Base-by-base conservation (phyloP, 2,797 vertebrate genomes). In the Megalops cyprinoides region DNA sequence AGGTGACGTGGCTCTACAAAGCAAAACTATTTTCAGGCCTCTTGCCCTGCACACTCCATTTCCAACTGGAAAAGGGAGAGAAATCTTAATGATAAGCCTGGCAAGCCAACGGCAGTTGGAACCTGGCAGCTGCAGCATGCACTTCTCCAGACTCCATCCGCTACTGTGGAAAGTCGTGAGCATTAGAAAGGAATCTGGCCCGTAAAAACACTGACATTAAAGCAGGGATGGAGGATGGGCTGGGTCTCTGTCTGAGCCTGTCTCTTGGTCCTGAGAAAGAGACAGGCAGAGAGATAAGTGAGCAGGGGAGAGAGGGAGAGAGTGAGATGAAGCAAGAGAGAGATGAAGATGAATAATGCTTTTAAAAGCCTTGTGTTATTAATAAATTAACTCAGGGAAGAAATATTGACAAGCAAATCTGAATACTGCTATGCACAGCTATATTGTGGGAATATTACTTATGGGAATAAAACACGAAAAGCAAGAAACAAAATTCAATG, bases 101-200 rank as follows among this genome's bases (percentile, higher is more conserved):
- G 37, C 37, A 67, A 71, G 67, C 67, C 67, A 71, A 71, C 39
- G 67, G 2, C 67, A 71, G 25, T 71, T n/a, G 67, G n/a, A 71
- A 23, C 10, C 67, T 71, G 67, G 67, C 67, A 71, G 67, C 37
- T 44, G 39, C 67, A 42, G 18, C n/a, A 23, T 71, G 67, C 67
- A n/a, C 44, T 44, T 71, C 67, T 71, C 67, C 67, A 71, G 67
- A 71, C 67, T 71, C 67, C 67, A 71, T 71, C 67, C 67, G 39
- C 67, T 71, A 71, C 67, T 71, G 67, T 71, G 67, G 67, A 71
- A 71, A 71, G 67, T 71, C 44, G 37, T 71, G 67, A 71, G 67
- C 67, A 71, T 39, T 71, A 23, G 67, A 71, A 44, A 71, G 44
- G 67, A 71, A 71, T 71, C 23, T 71, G 39, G 37, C 67, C 67